Percentiles rank a stretch among this genome's conserved stretches.
Conservation (phyloP, 2,113 vertebrate species). For the Clarias gariepinus region DNA sequence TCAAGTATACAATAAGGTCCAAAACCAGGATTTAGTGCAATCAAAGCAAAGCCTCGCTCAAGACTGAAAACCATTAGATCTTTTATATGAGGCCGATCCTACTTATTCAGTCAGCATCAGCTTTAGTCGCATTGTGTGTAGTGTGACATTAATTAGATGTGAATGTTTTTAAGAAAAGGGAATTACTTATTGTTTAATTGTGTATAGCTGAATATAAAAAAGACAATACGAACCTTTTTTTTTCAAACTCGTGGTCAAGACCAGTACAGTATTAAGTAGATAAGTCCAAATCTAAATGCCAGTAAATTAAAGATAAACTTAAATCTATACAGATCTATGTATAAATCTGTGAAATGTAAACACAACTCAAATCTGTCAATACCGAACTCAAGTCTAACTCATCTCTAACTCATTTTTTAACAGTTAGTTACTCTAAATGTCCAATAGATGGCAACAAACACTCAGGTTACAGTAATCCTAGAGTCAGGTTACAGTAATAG, state of each 20-base stretch:
- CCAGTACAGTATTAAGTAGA: not conserved
- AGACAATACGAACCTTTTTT: not conserved
- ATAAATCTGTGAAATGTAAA: no score
- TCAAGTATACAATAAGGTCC: not conserved
- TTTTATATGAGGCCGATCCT: not conserved
- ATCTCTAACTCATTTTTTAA: not conserved
- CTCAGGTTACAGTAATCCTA: constrained; percentile 3
- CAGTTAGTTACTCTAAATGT: not conserved
- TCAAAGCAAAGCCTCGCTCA: not conserved
- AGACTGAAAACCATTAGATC: not conserved
- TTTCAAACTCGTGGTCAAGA: not conserved
- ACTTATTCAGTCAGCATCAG: not conserved
- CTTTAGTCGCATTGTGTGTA: not conserved
- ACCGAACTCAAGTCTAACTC: not conserved
- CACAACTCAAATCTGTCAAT: not conserved
- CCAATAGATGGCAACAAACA: not conserved
- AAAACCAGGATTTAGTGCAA: not conserved
- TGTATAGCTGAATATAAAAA: not conserved
- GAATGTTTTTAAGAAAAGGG: not conserved
- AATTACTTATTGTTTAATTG: not conserved
- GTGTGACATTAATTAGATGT: not conserved
- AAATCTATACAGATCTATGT: not conserved
- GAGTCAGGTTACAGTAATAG: not conserved
- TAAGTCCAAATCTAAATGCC: not conserved
- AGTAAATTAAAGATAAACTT: not conserved